Evolutionary conservation across 2,888 invertebrate genomes (phyloP).

Genomic region (Thera obeliscata): DNA sequence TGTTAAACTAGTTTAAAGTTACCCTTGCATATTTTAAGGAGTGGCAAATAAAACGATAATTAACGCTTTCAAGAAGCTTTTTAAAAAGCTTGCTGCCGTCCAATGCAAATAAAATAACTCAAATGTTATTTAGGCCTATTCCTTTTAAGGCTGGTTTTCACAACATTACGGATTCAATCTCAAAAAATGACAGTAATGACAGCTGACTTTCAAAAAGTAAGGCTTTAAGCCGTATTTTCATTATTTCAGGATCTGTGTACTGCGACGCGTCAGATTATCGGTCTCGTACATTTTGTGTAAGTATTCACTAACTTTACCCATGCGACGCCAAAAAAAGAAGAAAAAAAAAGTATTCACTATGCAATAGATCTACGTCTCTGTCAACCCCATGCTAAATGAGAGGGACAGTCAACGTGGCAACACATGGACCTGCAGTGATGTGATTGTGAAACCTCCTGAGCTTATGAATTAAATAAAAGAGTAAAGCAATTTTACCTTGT

Average conservation of each 20-base stretch:
- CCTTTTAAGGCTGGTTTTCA: conserved; percentile 23
- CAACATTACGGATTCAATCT: background rate
- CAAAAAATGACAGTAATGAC: background rate
- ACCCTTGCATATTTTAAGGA: conserved; percentile 1
- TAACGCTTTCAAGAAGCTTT: conserved; percentile 33
- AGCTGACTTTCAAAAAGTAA: background rate
- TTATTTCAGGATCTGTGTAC: no score
- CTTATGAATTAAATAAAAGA: background rate
- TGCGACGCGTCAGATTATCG: no score
- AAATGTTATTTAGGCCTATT: conserved; percentile 47
- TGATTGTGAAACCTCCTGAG: background rate
- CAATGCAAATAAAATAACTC: conserved; percentile 53
- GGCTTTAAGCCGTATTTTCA: background rate
- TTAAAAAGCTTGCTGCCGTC: conserved; percentile 73
- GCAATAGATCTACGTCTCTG: no score
- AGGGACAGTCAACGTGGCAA: no score
- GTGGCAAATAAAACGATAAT: conserved; percentile 9
- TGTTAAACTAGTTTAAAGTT: background rate
- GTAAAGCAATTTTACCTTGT: conserved; percentile 10
- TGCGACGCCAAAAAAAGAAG: no score
- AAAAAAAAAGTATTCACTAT: no score
- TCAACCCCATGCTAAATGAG: no score
- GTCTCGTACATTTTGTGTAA: no score
- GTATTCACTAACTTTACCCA: no score
- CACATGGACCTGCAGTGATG: background rate